Conservation (phyloP, 2,888 invertebrate genomes). For the Pheosia gnoma region DNA sequence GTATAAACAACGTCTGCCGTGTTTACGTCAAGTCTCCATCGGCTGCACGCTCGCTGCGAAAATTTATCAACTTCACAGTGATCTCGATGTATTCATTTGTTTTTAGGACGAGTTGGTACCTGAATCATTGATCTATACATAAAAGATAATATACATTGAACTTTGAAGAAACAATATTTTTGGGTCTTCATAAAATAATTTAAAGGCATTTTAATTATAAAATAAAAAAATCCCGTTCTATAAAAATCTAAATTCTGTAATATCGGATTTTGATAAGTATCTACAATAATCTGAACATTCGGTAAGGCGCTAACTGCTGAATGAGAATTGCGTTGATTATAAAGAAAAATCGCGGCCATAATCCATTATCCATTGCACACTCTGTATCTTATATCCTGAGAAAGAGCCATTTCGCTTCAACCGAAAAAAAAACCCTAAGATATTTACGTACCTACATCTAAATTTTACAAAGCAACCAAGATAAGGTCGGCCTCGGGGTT, state of each 20-base stretch:
- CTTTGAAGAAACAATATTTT: not conserved
- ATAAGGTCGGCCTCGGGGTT: slow-evolving; percentile 57
- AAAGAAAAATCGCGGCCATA: not conserved
- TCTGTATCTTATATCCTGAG: not conserved
- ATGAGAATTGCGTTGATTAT: not conserved
- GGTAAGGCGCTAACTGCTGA: not conserved
- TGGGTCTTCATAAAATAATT: too few relatives aligned
- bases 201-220: too few relatives aligned
- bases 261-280: too few relatives aligned
- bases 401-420: not conserved
- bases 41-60: slow-evolving; percentile 41
- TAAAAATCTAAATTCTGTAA: too few relatives aligned
- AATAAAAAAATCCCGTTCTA: too few relatives aligned
- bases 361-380: not conserved
- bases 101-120: slow-evolving; percentile 18
- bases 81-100: slow-evolving; percentile 23
- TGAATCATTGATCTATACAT: slow-evolving; percentile 1
- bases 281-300: too few relatives aligned
- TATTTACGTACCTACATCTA: slow-evolving; percentile 30
- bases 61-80: slow-evolving; percentile 51
- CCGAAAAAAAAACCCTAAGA: not conserved
- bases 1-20: slow-evolving; percentile 66
- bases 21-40: slow-evolving; percentile 63
- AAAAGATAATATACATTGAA: not conserved
- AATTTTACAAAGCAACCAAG: slow-evolving; percentile 67